Evolutionary conservation across 2,888 invertebrate species (phyloP).

Genomic region (Macrosoma leucophasiata): DNA sequence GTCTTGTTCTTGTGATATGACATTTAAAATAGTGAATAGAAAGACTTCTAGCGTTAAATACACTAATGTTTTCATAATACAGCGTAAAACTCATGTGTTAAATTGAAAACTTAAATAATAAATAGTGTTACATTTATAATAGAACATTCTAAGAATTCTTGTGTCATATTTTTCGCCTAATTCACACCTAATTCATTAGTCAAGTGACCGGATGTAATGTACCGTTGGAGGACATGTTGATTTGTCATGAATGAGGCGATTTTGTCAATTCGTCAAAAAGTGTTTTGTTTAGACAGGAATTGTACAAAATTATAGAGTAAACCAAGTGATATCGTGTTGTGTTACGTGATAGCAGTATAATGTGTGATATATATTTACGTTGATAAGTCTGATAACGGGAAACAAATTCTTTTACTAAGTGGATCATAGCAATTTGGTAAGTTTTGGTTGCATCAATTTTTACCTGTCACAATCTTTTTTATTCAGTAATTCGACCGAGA

Average conservation of each 20-base stretch:
- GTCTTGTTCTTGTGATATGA: no score
- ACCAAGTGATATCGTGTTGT: slow-evolving; percentile 51
- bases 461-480: slow-evolving; percentile 53
- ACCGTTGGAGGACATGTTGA: slow-evolving; percentile 68
- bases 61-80: no score
- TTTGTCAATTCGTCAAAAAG: slow-evolving; percentile 69
- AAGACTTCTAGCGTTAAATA: no score
- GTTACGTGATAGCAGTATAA: slow-evolving; percentile 55
- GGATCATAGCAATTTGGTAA: slow-evolving; percentile 59
- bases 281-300: slow-evolving; percentile 62
- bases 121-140: no score
- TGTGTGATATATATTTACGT: slow-evolving; percentile 57
- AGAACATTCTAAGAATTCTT: no score
- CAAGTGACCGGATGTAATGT: slow-evolving; percentile 57
- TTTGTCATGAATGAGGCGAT: slow-evolving; percentile 61
- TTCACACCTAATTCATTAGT: no score
- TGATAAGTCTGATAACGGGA: slow-evolving; percentile 47
- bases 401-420: slow-evolving; percentile 42
- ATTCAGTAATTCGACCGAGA: slow-evolving; percentile 36
- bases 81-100: no score
- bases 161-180: no score
- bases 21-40: no score
- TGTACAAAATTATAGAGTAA: slow-evolving; percentile 63
- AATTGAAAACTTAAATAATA: no score
- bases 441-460: slow-evolving; percentile 56